These are phyloP conservation scores for Larimichthys polyactis DNA, from an alignment of 2,113 vertebrate genomes.

Conservation along the genomic window DNA sequence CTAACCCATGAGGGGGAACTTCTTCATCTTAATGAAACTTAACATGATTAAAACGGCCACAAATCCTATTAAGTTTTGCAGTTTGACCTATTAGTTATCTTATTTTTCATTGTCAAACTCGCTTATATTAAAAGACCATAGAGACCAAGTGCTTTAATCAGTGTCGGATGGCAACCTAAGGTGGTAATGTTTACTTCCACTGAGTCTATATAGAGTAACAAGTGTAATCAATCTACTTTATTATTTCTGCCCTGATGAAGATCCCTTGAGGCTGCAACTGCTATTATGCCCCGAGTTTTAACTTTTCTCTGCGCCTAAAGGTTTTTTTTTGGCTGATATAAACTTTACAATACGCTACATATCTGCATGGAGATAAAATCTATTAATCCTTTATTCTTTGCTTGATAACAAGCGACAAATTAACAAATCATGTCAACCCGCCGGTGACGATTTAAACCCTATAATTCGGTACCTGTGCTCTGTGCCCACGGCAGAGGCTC, in stretches of 20 bases:
- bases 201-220: neutral
- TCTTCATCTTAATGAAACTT: neutral
- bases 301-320: neutral
- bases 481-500: constrained; percentile 99
- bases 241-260: neutral
- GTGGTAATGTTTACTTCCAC: neutral
- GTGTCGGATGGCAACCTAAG: neutral
- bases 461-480: constrained; percentile 92
- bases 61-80: neutral
- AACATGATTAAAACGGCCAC: neutral
- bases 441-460: neutral
- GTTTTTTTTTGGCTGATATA: neutral
- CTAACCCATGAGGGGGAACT: neutral
- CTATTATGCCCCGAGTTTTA: neutral
- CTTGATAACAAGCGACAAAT: neutral
- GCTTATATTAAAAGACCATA: neutral
- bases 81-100: neutral
- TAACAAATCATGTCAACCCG: neutral
- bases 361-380: neutral
- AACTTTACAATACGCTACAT: neutral
- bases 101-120: neutral
- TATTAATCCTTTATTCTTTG: neutral
- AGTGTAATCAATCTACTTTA: neutral
- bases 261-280: neutral
- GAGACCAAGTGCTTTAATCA: neutral